Evolutionary conservation across 1,140 invertebrate species (phyloP).

Genomic region (Gonioctena quinquepunctata): DNA sequence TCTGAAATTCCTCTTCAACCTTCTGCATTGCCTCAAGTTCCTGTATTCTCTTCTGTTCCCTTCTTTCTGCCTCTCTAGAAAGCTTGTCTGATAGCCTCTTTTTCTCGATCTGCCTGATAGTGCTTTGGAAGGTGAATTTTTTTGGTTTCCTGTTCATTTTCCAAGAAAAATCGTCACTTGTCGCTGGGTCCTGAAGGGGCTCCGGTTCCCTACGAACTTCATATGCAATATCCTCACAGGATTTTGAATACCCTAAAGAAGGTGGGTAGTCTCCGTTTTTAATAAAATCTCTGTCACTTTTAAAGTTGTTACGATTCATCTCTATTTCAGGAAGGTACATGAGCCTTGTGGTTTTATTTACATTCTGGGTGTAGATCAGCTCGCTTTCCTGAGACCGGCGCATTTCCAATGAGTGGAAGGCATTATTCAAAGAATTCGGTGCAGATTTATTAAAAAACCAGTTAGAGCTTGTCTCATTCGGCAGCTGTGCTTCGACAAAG

Average conservation of each 20-base stretch:
- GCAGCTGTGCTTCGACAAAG: constrained; percentile 44
- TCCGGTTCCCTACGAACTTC: constrained; percentile 16
- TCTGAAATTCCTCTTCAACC: constrained; percentile 54
- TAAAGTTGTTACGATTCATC: constrained; percentile 17
- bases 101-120: constrained; percentile 76
- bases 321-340: constrained; percentile 79
- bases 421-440: constrained; percentile 75
- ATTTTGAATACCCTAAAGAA: constrained; percentile 49
- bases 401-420: constrained; percentile 50
- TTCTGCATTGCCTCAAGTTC: constrained; percentile 79
- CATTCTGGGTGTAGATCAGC: constrained; percentile 19
- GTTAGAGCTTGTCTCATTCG: constrained; percentile 61
- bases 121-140: constrained; percentile 82
- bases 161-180: constrained; percentile 26
- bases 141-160: constrained; percentile 56
- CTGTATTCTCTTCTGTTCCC: constrained; percentile 72
- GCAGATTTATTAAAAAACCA: constrained; percentile 79
- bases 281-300: constrained; percentile 15
- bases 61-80: constrained; percentile 73
- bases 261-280: constrained; percentile 9
- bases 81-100: constrained; percentile 73
- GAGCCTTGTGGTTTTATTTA: constrained; percentile 65
- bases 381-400: constrained; percentile 31
- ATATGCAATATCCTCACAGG: constrained; percentile 55
- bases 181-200: constrained; percentile 42